Base-by-base conservation (phyloP, 2,888 invertebrate species). In the Perdita meconis region DNA sequence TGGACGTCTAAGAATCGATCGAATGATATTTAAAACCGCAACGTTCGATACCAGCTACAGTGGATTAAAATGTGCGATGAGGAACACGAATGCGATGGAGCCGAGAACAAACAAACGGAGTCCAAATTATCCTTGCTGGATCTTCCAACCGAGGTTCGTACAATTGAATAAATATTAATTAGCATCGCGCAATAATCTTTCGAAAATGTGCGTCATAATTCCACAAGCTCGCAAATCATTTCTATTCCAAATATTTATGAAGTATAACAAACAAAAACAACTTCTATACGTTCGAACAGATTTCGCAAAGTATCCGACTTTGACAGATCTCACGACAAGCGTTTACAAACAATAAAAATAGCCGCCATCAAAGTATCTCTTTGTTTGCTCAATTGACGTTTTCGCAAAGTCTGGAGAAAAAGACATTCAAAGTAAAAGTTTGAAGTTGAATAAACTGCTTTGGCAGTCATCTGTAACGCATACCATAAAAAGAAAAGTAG, bases 81-180 rank as follows among this genome's bases (percentile, higher is more conserved):
- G n/a, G 66, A 82, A 50, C 55, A 67, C 22, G 68, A 59, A n/a
- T 56, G 40, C 30, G 0, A 56, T 16, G 19, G 69, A 40, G 51
- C 57, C 22, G 69, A 80, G 44, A 51, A 57, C 5, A 34, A 65
- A 64, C 34, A 78, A 61, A 57, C 65, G 12, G 56, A 81, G 1
- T 51, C 36, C 8, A 65, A 42, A 59, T 63, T 88, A 59, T 88
- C 89, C 50, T 77, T 90, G 34, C 73, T 85, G 74, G 87, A 91
- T 83, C 88, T 91, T 59, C 91, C 91, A 56, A 74, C 90, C 50
- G 91, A 91, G 87, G 91, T 90, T 69, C 59, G 88, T 86, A 65
- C 1, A 24, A 4, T 53, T 40, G 1, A 26, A 13, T 12, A 13
- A 5, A 38, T n/a, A 2, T n/a, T 24, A 13, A n/a, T 38, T 50